Base-by-base conservation (phyloP, 1,140 invertebrate genomes). In the Neuroterus valhalla region DNA sequence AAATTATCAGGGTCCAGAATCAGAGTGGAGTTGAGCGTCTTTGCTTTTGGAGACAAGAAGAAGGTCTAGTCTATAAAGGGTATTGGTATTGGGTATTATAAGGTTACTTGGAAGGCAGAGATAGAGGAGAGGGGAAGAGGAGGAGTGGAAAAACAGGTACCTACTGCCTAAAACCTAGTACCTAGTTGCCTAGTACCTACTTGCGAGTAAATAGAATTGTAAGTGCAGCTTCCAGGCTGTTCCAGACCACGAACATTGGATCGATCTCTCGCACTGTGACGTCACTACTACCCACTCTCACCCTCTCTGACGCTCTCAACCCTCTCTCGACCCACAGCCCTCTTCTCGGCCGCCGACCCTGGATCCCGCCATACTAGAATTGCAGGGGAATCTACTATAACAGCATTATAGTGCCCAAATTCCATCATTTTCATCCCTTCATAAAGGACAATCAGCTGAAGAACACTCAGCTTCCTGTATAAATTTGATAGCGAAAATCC, bases 221-320 rank as follows among this genome's bases (percentile, higher is more conserved):
- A 62, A 62, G 55, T 62, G 55, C 55, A 62, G 55, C 55, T 62
- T 62, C 55, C 12, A 55, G 52, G 26, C 52, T 23, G 26, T 62
- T 62, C 55, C 12, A 55, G 52, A 55, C 52, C 52, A 55, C 52
- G 52, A 55, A 26, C 52, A 55, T 26, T 26, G 55, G 55, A 62
- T 62, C 55, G 55, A 62, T 62, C 52, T 55, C 52, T 62, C 55
- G 55, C 55, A 62, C 52, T 31, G 55, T 62, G 55, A 62, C 55
- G 55, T 62, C 55, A 62, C 52, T 31, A 62, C 52, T 21, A 62
- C 23, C 52, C 11, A 26, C 31, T 62, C 55, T 62, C 55, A 11
- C 26, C 31, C 55, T 23, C 23, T 31, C 55, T 15, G 14, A 14
- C 55, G 26, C 23, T 31, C 23, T 23, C 55, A 31, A n/a, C 55